Percentiles rank a stretch among this genome's conserved stretches.
Conservation (phyloP, 1,140 invertebrate genomes). For the Drosophila nigrodunni region DNA sequence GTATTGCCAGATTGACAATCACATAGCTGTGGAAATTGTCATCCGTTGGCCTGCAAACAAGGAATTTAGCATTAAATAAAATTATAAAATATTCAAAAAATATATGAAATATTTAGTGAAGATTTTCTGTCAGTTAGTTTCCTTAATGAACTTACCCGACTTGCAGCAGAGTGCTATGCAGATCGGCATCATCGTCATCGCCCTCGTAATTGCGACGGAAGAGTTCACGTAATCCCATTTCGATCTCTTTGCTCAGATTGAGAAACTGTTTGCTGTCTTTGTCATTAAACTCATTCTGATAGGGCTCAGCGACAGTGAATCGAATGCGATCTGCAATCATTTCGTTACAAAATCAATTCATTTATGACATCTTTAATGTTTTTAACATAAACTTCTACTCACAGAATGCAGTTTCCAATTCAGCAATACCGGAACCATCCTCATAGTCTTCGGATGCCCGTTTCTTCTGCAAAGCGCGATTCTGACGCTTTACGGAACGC, state of each 20-base stretch:
- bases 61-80: background rate
- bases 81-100: background rate
- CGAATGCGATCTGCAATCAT: constrained; percentile 48
- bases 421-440: constrained; percentile 37
- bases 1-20: constrained; percentile 63
- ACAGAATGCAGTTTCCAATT: constrained; percentile 46
- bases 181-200: constrained; percentile 61
- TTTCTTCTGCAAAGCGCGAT: constrained; percentile 18
- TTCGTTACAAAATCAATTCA: too few relatives aligned
- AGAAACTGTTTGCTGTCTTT: constrained; percentile 38
- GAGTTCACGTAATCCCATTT: constrained; percentile 35
- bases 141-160: constrained; percentile 46
- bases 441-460: constrained; percentile 54
- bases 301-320: constrained; percentile 68
- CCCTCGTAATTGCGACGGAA: constrained; percentile 36
- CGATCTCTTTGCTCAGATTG: constrained; percentile 46
- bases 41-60: constrained; percentile 47
- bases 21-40: constrained; percentile 63
- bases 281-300: constrained; percentile 30
- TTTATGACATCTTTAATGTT: too few relatives aligned
- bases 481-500: constrained; percentile 25
- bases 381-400: constrained; percentile 19
- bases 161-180: constrained; percentile 43
- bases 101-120: too few relatives aligned
- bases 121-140: too few relatives aligned